Conservation (phyloP, 2,797 vertebrate species). For the Carapus acus region DNA sequence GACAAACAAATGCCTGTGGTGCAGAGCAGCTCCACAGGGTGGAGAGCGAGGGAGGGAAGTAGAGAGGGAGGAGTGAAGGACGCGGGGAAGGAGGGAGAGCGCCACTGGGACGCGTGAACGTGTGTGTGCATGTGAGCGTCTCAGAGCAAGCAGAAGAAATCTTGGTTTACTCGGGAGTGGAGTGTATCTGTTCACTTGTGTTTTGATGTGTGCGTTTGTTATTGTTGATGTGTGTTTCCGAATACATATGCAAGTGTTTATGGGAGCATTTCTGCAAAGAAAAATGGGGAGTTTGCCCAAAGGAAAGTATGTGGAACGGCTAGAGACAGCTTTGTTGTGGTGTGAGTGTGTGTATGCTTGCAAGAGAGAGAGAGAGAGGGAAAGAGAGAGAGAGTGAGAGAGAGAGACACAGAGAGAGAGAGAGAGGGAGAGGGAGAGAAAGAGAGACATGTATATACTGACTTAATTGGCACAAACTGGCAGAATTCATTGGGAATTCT, state of each 20-base stretch:
- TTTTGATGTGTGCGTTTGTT: conserved; percentile 55
- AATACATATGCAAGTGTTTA: conserved; percentile 31
- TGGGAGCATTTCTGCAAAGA: conserved; percentile 7
- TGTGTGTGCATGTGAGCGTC: conserved; percentile 19
- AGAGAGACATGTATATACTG: conserved; percentile 16
- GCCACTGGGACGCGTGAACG: conserved; percentile 26
- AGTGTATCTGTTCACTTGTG: neutral
- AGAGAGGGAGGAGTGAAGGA: too few relatives aligned
- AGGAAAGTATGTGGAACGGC: conserved; percentile 25
- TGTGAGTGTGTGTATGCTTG: conserved; percentile 2
- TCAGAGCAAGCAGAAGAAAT: neutral
- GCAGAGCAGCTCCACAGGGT: conserved; percentile 40
- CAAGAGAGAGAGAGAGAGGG: neutral
- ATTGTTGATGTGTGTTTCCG: conserved; percentile 14
- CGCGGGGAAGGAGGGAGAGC: conserved; percentile 51
- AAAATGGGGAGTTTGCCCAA: conserved; percentile 8
- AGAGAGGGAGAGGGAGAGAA: neutral
- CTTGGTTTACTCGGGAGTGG: too few relatives aligned
- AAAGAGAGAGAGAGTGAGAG: neutral
- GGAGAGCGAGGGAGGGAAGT: conserved; percentile 51
- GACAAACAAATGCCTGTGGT: conserved; percentile 58
- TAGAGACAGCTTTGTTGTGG: conserved; percentile 40
- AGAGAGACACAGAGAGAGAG: neutral
- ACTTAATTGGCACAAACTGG: conserved; percentile 28
- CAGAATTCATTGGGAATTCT: conserved; percentile 27